These are phyloP conservation scores for Azorinus chamasolen DNA, from an alignment of 2,888 invertebrate species.

Conservation along the genomic window DNA sequence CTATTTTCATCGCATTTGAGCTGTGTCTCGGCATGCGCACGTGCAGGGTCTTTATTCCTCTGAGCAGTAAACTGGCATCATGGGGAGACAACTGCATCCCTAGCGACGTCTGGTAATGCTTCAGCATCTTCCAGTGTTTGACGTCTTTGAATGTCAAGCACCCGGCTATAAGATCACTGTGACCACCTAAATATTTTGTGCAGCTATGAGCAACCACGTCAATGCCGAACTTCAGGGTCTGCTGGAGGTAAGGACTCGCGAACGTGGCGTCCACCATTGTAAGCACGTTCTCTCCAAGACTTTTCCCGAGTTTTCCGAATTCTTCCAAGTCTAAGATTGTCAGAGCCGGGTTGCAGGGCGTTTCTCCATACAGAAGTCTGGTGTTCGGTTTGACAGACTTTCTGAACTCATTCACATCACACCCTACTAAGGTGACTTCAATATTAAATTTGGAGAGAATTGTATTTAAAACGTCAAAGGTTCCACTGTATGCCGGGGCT, in stretches of 20 bases:
- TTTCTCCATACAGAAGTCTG: conserved; percentile 85
- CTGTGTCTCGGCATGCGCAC: conserved; percentile 96
- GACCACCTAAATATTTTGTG: conserved; percentile 86
- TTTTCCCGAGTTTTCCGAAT: conserved; percentile 78
- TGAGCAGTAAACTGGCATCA: conserved; percentile 76
- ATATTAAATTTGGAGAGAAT: conserved; percentile 80
- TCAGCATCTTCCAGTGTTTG: conserved; percentile 79
- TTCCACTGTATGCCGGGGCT: conserved; percentile 82
- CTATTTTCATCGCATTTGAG: conserved; percentile 92
- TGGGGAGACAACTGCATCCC: conserved; percentile 78
- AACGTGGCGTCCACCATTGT: conserved; percentile 86
- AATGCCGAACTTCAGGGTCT: conserved; percentile 83
- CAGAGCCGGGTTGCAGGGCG: conserved; percentile 85
- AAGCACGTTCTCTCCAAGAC: conserved; percentile 60
- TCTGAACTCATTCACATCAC: conserved; percentile 76
- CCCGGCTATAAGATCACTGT: conserved; percentile 86
- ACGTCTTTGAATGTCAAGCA: conserved; percentile 78
- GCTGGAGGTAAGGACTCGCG: conserved; percentile 83
- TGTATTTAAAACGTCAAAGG: conserved; percentile 78
- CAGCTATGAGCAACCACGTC: conserved; percentile 85
- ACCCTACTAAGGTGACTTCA: conserved; percentile 74
- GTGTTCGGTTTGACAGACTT: conserved; percentile 83
- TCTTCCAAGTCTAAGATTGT: conserved; percentile 83
- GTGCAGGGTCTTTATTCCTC: conserved; percentile 96
- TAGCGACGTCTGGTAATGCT: conserved; percentile 72